phyloP scores from a whole-genome alignment of 1,140 invertebrate genomes.

The Globodera rostochiensis region DNA sequence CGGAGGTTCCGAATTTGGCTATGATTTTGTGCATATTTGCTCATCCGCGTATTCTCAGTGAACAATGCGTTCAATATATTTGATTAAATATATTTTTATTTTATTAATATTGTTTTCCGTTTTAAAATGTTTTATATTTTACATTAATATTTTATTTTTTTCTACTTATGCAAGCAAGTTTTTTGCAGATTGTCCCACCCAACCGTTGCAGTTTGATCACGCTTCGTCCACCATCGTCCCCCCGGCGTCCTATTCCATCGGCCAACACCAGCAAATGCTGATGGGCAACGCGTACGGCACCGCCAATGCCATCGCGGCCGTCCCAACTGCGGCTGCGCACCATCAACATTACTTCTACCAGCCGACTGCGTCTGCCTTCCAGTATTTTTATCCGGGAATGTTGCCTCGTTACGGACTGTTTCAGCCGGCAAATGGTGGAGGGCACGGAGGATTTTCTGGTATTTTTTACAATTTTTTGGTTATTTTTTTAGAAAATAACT shows the following conservation, averaged over 20 bases:
- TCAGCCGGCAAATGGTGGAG: neutral
- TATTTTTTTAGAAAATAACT: neutral
- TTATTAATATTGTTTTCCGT: too few species aligned
- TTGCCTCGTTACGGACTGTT: constrained; percentile 9
- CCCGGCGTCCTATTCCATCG: neutral
- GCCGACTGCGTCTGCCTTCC: neutral
- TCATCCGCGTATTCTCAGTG: too few species aligned
- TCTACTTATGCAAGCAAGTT: neutral
- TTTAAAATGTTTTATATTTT: too few species aligned
- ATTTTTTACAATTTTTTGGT: neutral
- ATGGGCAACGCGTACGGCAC: constrained; percentile 6
- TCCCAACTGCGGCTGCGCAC: neutral
- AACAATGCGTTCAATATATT: too few species aligned
- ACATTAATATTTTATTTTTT: too few species aligned
- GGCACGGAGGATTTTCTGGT: neutral
- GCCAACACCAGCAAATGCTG: neutral
- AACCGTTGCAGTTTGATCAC: neutral
- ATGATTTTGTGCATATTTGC: too few species aligned
- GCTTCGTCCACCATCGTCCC: neutral
- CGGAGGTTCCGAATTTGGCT: too few species aligned
- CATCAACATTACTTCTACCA: constrained; percentile 8
- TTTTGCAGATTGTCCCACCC: neutral
- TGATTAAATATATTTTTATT: too few species aligned
- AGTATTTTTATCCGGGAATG: constrained; percentile 7
- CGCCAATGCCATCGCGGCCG: neutral